These are phyloP conservation scores for Xestobium rufovillosum DNA, from an alignment of 2,888 invertebrate genomes.

Conservation along the genomic window DNA sequence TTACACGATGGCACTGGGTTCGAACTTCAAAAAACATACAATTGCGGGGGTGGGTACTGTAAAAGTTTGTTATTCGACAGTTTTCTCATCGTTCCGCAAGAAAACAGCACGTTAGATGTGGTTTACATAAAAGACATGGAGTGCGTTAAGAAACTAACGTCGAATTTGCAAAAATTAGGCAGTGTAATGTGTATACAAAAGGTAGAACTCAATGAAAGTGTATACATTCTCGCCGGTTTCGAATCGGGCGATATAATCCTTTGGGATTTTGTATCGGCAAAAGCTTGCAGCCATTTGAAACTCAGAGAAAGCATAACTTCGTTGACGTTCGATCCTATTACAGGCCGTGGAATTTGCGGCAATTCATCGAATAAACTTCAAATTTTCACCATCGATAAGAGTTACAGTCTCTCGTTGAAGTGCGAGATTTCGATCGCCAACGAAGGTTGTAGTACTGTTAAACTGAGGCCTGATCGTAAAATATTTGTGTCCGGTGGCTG, in stretches of 20 bases:
- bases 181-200: slow-evolving; percentile 59
- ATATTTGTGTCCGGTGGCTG: slow-evolving; percentile 69
- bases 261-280: slow-evolving; percentile 61
- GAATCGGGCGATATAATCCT: slow-evolving; percentile 65
- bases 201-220: slow-evolving; percentile 43
- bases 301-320: slow-evolving; percentile 60
- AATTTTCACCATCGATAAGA: slow-evolving; percentile 49
- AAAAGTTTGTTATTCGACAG: slow-evolving; percentile 55
- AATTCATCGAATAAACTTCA: slow-evolving; percentile 56
- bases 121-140: slow-evolving; percentile 40
- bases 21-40: slow-evolving; percentile 48
- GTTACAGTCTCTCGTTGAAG: slow-evolving; percentile 51
- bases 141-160: slow-evolving; percentile 40
- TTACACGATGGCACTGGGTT: slow-evolving; percentile 52
- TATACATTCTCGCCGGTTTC: slow-evolving; percentile 60
- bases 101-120: slow-evolving; percentile 47
- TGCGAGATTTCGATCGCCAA: slow-evolving; percentile 62
- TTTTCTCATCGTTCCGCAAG: slow-evolving; percentile 59
- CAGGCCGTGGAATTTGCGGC: slow-evolving; percentile 61
- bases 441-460: slow-evolving; percentile 62
- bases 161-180: slow-evolving; percentile 47
- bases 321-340: slow-evolving; percentile 60
- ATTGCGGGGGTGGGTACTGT: slow-evolving; percentile 66
- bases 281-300: slow-evolving; percentile 50
- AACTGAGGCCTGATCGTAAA: slow-evolving; percentile 61